Percentiles rank a stretch among this genome's conserved stretches.
Conservation (phyloP, 2,797 vertebrate species). For the Anguilla anguilla region DNA sequence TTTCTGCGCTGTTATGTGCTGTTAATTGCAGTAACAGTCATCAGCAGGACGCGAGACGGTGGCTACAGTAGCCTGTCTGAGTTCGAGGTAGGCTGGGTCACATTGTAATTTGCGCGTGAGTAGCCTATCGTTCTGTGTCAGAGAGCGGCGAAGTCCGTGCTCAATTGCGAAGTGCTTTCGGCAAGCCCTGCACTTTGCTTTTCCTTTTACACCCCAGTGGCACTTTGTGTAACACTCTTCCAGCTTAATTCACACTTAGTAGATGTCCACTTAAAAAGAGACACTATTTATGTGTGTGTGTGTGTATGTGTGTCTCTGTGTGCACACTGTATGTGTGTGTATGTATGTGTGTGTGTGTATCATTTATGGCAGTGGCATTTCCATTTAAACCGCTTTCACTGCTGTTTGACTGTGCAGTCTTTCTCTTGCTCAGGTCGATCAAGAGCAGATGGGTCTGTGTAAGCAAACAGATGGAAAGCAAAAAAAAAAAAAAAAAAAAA, state of each 20-base stretch:
- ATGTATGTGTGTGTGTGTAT: background rate
- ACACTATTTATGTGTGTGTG: background rate
- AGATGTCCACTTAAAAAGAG: background rate
- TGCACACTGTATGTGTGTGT: background rate
- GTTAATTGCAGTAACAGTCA: background rate
- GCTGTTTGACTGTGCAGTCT: background rate
- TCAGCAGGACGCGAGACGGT: background rate
- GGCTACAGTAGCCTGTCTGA: background rate
- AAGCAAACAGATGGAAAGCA: background rate
- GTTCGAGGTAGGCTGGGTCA: background rate
- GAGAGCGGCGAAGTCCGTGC: background rate
- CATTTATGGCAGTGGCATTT: background rate
- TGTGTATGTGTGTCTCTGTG: background rate
- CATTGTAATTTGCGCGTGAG: background rate
- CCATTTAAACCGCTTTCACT: background rate
- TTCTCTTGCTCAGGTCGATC: background rate
- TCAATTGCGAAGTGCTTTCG: background rate
- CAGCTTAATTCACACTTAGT: background rate
- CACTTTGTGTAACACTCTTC: background rate
- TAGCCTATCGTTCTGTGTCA: background rate
- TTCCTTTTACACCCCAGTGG: background rate
- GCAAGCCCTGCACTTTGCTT: background rate
- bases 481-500: background rate
- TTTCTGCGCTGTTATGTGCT: background rate
- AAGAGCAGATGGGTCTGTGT: background rate